These are phyloP conservation scores for Stenopsyche tienmushanensis DNA, from an alignment of 1,140 invertebrate genomes.

Conservation along the genomic window DNA sequence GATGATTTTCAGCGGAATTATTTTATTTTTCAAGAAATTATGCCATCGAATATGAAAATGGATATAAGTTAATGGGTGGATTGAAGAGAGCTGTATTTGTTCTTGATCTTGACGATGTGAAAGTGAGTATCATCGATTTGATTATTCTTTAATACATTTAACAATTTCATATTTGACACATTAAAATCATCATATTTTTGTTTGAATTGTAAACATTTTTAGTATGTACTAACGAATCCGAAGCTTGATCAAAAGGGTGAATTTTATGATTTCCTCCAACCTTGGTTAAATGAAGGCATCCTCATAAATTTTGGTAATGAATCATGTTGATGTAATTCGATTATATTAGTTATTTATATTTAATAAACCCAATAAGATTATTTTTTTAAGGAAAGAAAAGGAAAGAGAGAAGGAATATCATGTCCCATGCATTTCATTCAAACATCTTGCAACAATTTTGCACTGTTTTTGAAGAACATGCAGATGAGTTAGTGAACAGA, in stretches of 20 bases:
- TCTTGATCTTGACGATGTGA: too few relatives aligned
- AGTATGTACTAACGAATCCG: slow-evolving; percentile 54
- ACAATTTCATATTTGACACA: too few relatives aligned
- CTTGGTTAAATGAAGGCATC: slow-evolving; percentile 56
- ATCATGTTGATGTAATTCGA: neutral
- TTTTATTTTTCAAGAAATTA: too few relatives aligned
- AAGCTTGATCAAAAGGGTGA: slow-evolving; percentile 57
- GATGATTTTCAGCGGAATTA: too few relatives aligned
- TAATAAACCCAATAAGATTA: neutral
- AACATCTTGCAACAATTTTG: neutral
- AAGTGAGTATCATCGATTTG: too few relatives aligned
- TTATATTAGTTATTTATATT: neutral
- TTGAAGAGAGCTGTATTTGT: too few relatives aligned
- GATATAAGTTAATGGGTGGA: too few relatives aligned
- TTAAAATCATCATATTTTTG: too few relatives aligned
- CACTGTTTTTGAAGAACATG: neutral
- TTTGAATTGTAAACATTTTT: slow-evolving; percentile 40
- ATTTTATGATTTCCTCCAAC: slow-evolving; percentile 55
- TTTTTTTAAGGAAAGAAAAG: neutral
- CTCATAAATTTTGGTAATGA: slow-evolving; percentile 45
- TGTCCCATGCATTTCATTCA: neutral
- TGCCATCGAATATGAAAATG: too few relatives aligned
- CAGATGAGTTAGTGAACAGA: neutral
- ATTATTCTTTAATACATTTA: too few relatives aligned
- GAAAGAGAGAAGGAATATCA: neutral